Evolutionary conservation across 2,113 vertebrate species (phyloP).

Genomic region (Paracanthobrama guichenoti): DNA sequence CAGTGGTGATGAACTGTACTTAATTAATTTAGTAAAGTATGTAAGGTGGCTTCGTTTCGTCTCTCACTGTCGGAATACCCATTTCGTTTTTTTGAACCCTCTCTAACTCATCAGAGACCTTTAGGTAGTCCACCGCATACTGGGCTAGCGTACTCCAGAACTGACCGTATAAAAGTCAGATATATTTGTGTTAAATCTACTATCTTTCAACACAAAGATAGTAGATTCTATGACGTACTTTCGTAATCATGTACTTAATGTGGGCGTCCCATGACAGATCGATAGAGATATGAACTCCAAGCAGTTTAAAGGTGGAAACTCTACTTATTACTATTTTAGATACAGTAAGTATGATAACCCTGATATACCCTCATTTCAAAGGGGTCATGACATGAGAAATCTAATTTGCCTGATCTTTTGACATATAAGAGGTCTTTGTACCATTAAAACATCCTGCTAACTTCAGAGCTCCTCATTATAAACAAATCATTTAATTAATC

Average conservation of each 20-base stretch:
- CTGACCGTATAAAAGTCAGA: conserved; percentile 20
- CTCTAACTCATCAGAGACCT: conserved; percentile 7
- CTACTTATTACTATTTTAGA: too few relatives aligned
- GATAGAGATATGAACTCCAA: not conserved
- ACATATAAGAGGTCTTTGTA: too few relatives aligned
- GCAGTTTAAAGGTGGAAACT: too few relatives aligned
- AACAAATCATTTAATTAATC: too few relatives aligned
- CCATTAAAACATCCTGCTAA: too few relatives aligned
- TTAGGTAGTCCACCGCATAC: conserved; percentile 31
- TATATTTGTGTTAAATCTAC: not conserved
- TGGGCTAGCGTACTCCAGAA: conserved; percentile 18
- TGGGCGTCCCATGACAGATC: not conserved
- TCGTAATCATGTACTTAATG: not conserved
- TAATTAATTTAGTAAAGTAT: conserved; percentile 17
- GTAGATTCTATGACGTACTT: not conserved
- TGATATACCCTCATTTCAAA: too few relatives aligned
- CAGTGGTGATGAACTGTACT: conserved; percentile 9
- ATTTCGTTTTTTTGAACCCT: not conserved
- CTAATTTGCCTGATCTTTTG: too few relatives aligned
- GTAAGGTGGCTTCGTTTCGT: not conserved
- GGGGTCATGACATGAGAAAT: too few relatives aligned
- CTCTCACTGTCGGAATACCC: not conserved
- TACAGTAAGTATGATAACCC: too few relatives aligned
- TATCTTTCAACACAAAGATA: not conserved
- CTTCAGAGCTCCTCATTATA: too few relatives aligned